Percentiles rank a stretch among this genome's conserved stretches.
Evolutionary conservation across 2,113 vertebrate genomes (phyloP).

Genomic region (Centropristis striata): DNA sequence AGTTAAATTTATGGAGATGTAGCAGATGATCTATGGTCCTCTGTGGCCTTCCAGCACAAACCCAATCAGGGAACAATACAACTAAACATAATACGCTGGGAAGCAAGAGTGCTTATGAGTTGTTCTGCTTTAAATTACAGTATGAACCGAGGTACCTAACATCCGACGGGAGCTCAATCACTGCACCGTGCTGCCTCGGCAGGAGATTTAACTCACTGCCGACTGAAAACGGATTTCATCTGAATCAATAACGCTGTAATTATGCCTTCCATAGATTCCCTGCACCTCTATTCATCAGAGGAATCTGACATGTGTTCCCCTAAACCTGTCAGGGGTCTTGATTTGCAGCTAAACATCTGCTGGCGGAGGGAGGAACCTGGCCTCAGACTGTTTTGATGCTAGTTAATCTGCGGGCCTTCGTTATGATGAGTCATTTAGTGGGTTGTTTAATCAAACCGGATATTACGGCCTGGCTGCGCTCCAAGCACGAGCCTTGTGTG

Average conservation of each 20-base stretch:
- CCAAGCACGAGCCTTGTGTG: conserved; percentile 34
- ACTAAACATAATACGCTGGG: conserved; percentile 37
- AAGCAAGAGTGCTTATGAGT: conserved; percentile 49
- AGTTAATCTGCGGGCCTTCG: conserved; percentile 61
- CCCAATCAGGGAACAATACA: conserved; percentile 66
- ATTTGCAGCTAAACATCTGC: conserved; percentile 74
- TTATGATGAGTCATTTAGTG: conserved; percentile 75
- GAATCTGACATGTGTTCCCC: conserved; percentile 72
- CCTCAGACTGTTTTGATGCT: conserved; percentile 59
- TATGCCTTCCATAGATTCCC: conserved; percentile 67
- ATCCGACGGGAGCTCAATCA: conserved; percentile 56
- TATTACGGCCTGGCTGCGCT: conserved; percentile 62
- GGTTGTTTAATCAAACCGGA: conserved; percentile 72
- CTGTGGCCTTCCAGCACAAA: conserved; percentile 57
- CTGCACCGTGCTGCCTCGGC: conserved; percentile 26
- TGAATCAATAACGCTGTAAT: conserved; percentile 76
- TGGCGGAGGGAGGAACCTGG: conserved; percentile 52
- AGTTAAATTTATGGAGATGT: conserved; percentile 33
- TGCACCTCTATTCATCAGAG: conserved; percentile 69
- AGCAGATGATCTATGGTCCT: conserved; percentile 52
- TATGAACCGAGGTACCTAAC: conserved; percentile 42
- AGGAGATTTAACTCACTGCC: conserved; percentile 48
- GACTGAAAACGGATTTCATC: conserved; percentile 60
- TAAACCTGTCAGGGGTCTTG: conserved; percentile 67
- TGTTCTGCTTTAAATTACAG: conserved; percentile 64